phyloP scores from a whole-genome alignment of 1,140 invertebrate species.

The Meloidogyne exigua region DNA sequence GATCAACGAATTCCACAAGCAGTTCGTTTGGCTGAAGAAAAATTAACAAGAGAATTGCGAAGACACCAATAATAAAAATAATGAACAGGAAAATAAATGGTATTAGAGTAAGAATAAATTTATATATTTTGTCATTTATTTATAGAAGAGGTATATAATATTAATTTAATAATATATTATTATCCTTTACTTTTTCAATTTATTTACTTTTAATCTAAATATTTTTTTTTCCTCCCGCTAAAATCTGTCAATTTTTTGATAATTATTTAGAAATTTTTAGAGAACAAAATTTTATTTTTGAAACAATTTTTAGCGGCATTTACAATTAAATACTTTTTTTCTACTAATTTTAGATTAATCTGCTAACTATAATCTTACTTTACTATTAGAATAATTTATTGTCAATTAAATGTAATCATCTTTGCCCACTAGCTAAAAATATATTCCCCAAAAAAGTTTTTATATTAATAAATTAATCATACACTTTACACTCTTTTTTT shows the following conservation, averaged over 20 bases:
- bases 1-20: slow-evolving; percentile 57
- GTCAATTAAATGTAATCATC: no score
- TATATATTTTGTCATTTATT: no score
- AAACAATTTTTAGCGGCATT: not conserved
- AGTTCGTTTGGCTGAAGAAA: slow-evolving; percentile 60
- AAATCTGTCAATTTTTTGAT: not conserved
- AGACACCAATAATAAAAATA: not conserved
- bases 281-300: not conserved
- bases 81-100: not conserved
- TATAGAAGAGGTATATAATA: no score
- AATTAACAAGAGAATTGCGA: slow-evolving; percentile 35
- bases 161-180: no score
- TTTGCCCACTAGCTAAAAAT: no score
- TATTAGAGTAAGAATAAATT: not conserved
- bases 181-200: no score
- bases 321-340: no score
- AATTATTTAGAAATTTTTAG: not conserved
- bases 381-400: no score
- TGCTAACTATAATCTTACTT: no score
- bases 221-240: not conserved
- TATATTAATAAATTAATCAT: not conserved
- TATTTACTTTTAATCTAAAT: no score
- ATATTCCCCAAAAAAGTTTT: not conserved
- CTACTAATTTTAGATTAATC: no score
- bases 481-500: no score